Percentiles rank a stretch among this genome's conserved stretches.
These are phyloP conservation scores for Crioceris asparagi DNA, from an alignment of 2,888 invertebrate genomes.

Conservation along the genomic window DNA sequence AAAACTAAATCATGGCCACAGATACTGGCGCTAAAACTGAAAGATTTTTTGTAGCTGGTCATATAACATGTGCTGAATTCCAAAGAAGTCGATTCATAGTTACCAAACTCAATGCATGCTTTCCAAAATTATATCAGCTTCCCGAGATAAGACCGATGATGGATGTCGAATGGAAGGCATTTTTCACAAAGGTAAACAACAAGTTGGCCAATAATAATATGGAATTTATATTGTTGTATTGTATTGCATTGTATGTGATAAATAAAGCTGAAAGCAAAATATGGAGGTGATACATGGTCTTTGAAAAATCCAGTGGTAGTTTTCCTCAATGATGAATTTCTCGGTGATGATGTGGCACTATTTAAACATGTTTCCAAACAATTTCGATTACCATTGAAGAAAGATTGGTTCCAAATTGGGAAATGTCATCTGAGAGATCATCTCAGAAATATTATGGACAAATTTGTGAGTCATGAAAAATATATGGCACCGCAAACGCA, in stretches of 20 bases:
- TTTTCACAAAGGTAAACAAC: constrained; percentile 23
- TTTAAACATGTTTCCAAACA: constrained; percentile 37
- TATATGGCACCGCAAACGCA: no score
- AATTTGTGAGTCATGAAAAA: constrained; percentile 26
- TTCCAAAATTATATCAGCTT: constrained; percentile 26
- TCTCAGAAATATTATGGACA: constrained; percentile 34
- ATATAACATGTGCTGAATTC: constrained; percentile 29
- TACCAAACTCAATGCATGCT: constrained; percentile 24
- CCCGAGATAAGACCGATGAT: constrained; percentile 32
- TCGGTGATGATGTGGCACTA: constrained; percentile 46
- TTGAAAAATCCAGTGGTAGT: constrained; percentile 41
- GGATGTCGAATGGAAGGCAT: constrained; percentile 33
- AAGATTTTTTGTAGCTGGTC: constrained; percentile 29
- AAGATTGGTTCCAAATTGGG: constrained; percentile 41
- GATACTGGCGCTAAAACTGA: no score
- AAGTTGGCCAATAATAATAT: no score
- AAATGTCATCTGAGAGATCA: constrained; percentile 37
- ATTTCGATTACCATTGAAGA: constrained; percentile 38
- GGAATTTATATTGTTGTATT: no score
- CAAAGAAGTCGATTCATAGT: constrained; percentile 31
- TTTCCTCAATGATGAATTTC: constrained; percentile 39
- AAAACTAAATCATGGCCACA: no score
- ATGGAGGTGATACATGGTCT: constrained; percentile 41
- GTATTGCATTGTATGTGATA: no score
- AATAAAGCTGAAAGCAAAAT: constrained; percentile 30